Evolutionary conservation across 2,113 vertebrate species (phyloP), one percentile per base, ranked within the genome.

Genomic region (Melospiza georgiana): DNA sequence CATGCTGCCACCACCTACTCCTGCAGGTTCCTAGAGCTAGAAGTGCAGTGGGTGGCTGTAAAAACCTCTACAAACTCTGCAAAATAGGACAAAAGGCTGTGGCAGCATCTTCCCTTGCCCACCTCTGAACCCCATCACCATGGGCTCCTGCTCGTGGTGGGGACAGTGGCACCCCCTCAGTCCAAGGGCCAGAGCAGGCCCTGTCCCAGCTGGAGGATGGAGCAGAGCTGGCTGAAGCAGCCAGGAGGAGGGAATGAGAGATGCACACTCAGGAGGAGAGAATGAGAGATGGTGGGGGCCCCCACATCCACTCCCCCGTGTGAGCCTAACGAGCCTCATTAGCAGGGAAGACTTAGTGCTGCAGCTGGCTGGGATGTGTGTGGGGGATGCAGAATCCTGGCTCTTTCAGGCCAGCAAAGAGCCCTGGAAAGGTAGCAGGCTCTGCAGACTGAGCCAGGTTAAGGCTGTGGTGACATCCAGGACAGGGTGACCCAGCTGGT

Each of bases 61-160:
- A 62, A 58, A 86, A 51, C 3, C 2, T 0, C 30, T 4, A 30
- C 37, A 69, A 54, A 71, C 15, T 49, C 73, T 41, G 55, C 2
- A 21, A 17, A 76, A 43, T 4, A 65, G 43, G 74, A n/a, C 6
- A 1, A 1, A 62, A 66, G 49, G 5, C 4, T 62, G 51, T 7
- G 35, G 20, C 13, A 81, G 33, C 17, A 55, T 5, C 43, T 58
- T 37, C 33, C 62, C 43, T 68, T 18, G 7, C 15, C 49, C 23
- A 30, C 35, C 31, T n/a, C 43, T 30, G n/a, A 75, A 25, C 8
- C 5, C 46, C 66, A 41, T 8, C 41, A 15, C 21, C 19, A n/a
- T 0, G 0, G 7, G 7, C 9, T 59, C 20, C 67, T 49, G 80
- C 58, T 54, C 1, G 0, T 5, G 31, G 24, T 44, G 69, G 55